Percentiles rank a stretch among this genome's conserved stretches.
Conservation (phyloP, 2,113 vertebrate species). For the Lutjanus erythropterus region DNA sequence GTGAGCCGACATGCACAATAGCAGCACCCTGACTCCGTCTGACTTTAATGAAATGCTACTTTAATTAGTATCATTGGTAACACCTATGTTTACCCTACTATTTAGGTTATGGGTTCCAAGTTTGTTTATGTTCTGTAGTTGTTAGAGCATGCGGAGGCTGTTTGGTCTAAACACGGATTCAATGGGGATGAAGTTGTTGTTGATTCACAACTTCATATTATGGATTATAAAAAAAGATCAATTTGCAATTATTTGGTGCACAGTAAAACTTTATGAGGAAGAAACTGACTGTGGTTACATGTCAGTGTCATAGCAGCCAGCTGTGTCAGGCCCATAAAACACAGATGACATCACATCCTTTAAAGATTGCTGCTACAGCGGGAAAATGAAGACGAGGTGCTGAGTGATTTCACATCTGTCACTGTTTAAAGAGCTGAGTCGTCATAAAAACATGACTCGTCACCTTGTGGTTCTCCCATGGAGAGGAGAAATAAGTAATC, state of each 20-base stretch:
- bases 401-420: constrained; percentile 69
- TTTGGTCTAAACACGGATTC: background rate
- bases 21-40: too few species aligned
- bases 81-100: too few species aligned
- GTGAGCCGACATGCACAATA: too few species aligned
- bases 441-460: constrained; percentile 47
- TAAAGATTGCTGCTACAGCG: constrained; percentile 51
- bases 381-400: constrained; percentile 52
- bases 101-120: too few species aligned
- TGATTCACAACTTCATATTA: constrained; percentile 2
- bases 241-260: background rate
- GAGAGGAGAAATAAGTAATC: constrained; percentile 23
- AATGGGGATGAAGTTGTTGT: background rate
- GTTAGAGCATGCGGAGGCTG: background rate
- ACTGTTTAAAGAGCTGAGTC: constrained; percentile 31
- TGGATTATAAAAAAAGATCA: background rate
- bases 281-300: constrained; percentile 3
- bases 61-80: too few species aligned
- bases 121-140: too few species aligned
- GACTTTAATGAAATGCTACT: too few species aligned
- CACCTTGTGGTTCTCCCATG: constrained; percentile 27
- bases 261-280: constrained; percentile 42
- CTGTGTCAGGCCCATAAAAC: constrained; percentile 65
- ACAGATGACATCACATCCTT: constrained; percentile 78
- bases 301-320: constrained; percentile 49